Conservation (phyloP, 1,140 invertebrate genomes). For the Magallana gigas region DNA sequence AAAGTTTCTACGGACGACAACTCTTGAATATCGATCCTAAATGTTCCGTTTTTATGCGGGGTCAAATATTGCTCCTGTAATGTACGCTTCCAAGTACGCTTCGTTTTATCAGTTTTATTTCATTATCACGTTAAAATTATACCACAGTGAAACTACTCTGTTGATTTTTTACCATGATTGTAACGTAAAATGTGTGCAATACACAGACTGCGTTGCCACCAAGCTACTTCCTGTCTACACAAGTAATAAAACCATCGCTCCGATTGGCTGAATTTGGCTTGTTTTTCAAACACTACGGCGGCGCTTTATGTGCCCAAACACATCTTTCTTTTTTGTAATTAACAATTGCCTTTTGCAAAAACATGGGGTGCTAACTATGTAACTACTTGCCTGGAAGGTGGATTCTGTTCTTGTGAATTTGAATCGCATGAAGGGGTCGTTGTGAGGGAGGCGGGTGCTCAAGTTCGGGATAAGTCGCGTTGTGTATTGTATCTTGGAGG, state of each 20-base stretch:
- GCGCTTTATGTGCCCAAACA: conserved; percentile 56
- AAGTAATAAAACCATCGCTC: conserved; percentile 42
- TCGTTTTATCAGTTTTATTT: conserved; percentile 1
- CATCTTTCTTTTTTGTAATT: conserved; percentile 55
- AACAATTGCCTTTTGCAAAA: conserved; percentile 43
- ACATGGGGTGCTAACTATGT: conserved; percentile 34
- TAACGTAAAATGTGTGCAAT: not conserved
- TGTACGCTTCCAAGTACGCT: too few species aligned
- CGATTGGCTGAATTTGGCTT: conserved; percentile 64
- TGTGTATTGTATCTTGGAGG: conserved; percentile 30
- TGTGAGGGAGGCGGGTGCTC: conserved; percentile 46
- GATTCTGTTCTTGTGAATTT: conserved; percentile 42
- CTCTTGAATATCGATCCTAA: too few species aligned
- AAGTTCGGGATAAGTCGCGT: conserved; percentile 26
- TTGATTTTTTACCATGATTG: not conserved
- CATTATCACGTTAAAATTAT: not conserved
- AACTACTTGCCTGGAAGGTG: conserved; percentile 38
- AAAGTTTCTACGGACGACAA: too few species aligned
- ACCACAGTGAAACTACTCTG: not conserved
- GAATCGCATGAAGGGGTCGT: conserved; percentile 31
- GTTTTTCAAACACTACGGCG: conserved; percentile 70
- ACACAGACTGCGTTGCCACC: conserved; percentile 43
- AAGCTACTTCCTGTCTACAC: conserved; percentile 57
- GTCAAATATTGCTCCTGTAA: too few species aligned
- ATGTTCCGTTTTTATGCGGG: not conserved